Base-by-base conservation (phyloP, 2,888 invertebrate species). In the Aporophyla nigra region DNA sequence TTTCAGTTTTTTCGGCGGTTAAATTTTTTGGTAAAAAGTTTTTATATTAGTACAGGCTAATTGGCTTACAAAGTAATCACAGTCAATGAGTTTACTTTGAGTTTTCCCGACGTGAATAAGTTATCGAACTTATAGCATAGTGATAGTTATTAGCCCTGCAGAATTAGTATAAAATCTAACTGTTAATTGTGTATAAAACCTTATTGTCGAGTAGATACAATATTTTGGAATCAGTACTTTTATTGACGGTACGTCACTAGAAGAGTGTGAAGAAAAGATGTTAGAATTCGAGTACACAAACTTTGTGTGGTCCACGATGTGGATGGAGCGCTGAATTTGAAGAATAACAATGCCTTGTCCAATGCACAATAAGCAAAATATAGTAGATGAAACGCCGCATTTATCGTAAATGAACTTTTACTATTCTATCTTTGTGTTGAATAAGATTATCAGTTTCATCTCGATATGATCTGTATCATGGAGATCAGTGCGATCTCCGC, bases 361-460 rank as follows among this genome's bases (percentile, higher is more conserved):
- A 46, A 21, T 56, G 5, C 12, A 63, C 5, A n/a, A 21, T 43
- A 16, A 12, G 53, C n/a, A 27, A 53, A 71, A 43, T 0, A 4
- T 21, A 54, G 7, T 16, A 53, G 46, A 49, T 53, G 16, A 56
- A 80, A 62, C 51, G 14, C 14, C 56, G 27, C 19, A 56, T 54
- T 58, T 58, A 49, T 54, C 59, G 0, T 59, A 63, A 65, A 62
- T 58, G 51, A 59, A 65, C 53, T 80, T 33, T 80, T 69, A 65
- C 49, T 53, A 75, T 81, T 75, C 43, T 58, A 69, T 70, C 43
- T 69, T 69, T 66, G 82, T 56, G 21, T 82, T 75, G 65, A 71
- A 83, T 74, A 71, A 71, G 79, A 83, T 82, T 74, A 83, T 79
- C 82, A 56, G 74, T 14, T 67, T 24, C 16, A 82, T 83, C 79